Percentiles rank a stretch among this genome's conserved stretches.
Evolutionary conservation across 1,140 invertebrate genomes (phyloP).

Genomic region (Caenorhabditis briggsae): DNA sequence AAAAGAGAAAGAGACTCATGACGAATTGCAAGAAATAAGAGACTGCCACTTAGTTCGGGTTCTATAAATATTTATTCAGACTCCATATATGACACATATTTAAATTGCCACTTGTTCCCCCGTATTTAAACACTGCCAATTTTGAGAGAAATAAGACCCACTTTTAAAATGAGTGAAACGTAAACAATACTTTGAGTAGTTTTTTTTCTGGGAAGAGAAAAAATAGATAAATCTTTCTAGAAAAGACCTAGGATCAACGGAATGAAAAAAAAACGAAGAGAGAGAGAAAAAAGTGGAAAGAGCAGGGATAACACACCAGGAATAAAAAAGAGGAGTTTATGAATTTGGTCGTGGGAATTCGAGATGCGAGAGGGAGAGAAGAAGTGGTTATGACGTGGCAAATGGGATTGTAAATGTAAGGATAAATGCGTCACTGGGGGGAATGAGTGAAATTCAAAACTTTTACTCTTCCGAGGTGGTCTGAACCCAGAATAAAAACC

Average conservation of each 20-base stretch:
- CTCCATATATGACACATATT: neutral
- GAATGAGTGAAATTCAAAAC: constrained; percentile 38
- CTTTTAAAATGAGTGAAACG: neutral
- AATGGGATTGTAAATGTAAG: too few species aligned
- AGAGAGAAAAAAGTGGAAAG: neutral
- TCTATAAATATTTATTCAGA: neutral
- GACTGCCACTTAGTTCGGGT: neutral
- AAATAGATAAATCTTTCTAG: too few species aligned
- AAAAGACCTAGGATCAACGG: neutral
- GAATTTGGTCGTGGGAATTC: constrained; percentile 14
- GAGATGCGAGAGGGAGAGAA: neutral
- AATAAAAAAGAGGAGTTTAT: neutral
- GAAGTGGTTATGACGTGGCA: constrained; percentile 12
- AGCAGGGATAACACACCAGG: neutral
- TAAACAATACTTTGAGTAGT: neutral
- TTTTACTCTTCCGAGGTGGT: constrained; percentile 6
- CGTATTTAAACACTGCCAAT: constrained; percentile 15
- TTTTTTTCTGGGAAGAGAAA: neutral
- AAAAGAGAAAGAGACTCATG: neutral
- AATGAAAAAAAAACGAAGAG: neutral
- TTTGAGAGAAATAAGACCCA: neutral
- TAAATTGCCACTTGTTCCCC: neutral
- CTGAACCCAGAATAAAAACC: neutral
- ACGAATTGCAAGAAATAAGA: neutral
- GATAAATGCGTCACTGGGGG: neutral